phyloP scores from a whole-genome alignment of 2,113 vertebrate genomes.

The Malurus melanocephalus region DNA sequence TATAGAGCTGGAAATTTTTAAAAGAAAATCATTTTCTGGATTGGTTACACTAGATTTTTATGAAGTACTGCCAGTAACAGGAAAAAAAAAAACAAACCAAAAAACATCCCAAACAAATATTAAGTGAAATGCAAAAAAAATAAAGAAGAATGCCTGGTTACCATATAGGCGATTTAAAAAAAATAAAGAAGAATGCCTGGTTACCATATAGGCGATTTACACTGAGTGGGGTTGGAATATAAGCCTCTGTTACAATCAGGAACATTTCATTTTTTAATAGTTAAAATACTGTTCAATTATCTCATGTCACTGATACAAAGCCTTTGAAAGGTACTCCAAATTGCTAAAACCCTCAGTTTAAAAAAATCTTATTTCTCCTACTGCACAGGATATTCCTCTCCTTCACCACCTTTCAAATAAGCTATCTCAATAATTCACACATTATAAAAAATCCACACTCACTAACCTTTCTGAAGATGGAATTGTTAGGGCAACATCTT shows the following conservation, averaged over 20 bases:
- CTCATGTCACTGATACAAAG: neutral
- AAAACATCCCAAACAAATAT: neutral
- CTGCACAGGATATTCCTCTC: neutral
- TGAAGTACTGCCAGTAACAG: neutral
- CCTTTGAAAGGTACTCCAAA: neutral
- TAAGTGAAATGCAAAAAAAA: neutral
- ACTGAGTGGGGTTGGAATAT: neutral
- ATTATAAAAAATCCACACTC: neutral
- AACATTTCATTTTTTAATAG: neutral
- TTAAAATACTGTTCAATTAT: neutral
- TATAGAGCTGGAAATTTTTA: neutral
- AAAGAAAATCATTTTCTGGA: neutral
- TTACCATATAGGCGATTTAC: neutral
- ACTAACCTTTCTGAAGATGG: slow-evolving; percentile 21
- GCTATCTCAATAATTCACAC: slow-evolving; percentile 33
- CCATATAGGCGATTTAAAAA: neutral
- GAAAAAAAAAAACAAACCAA: too few species aligned
- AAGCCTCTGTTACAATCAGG: neutral
- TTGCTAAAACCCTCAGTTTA: neutral
- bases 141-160: neutral
- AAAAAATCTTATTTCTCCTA: neutral
- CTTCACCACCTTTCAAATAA: slow-evolving; percentile 23
- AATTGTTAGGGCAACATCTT: slow-evolving; percentile 14
- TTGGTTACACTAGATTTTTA: neutral
- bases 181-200: too few species aligned